Conservation (phyloP, 2,797 vertebrate genomes). For the Sparus aurata region DNA sequence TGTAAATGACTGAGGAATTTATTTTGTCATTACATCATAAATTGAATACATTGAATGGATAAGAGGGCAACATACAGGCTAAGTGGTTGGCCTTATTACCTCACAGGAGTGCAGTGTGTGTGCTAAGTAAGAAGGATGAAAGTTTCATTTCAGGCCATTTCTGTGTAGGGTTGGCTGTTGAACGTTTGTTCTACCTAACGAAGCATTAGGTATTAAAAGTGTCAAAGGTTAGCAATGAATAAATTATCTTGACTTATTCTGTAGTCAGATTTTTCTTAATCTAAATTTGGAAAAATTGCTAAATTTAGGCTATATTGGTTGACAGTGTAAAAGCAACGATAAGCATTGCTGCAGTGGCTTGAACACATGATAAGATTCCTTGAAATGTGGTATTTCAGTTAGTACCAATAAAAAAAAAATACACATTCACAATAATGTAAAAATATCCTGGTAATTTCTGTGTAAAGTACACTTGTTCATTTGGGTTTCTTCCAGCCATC, state of each 20-base stretch:
- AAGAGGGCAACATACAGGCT: background rate
- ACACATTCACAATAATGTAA: background rate
- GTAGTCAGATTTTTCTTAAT: background rate
- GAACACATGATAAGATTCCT: background rate
- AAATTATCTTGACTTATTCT: background rate
- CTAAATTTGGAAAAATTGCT: background rate
- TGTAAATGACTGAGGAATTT: background rate
- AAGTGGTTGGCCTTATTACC: background rate
- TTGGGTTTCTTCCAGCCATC: background rate
- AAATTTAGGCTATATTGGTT: background rate
- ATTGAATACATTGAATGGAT: conserved; percentile 6
- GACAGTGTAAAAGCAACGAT: background rate
- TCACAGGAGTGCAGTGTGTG: background rate
- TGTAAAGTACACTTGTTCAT: background rate
- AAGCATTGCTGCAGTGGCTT: background rate
- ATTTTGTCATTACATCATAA: conserved; percentile 13
- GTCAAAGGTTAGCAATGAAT: background rate
- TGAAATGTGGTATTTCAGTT: too few relatives aligned
- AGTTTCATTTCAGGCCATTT: background rate
- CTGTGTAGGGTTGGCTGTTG: background rate
- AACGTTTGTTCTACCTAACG: background rate
- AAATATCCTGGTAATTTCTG: background rate
- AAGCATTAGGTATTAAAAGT: background rate
- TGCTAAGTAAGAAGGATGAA: background rate
- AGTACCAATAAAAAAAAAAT: too few relatives aligned